Evolutionary conservation across 1,140 invertebrate genomes (phyloP), one percentile per base, ranked within the genome.

Genomic region (Nasonia giraulti): DNA sequence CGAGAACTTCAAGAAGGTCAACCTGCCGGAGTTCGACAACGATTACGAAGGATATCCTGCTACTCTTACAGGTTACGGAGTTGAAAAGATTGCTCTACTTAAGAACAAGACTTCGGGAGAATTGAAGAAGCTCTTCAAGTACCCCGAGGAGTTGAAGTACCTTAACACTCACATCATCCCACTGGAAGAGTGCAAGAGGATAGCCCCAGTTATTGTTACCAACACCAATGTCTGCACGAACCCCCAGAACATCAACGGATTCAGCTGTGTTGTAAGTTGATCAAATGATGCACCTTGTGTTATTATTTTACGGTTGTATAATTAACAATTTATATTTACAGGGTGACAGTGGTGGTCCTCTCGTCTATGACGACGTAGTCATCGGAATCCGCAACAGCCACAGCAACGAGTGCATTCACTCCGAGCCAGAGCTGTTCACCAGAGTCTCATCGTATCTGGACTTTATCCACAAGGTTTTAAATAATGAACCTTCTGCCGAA

Each of bases 261-360:
- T 80, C 78, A 80, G 66, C 17, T 80, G 14, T 69, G 33, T 23
- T 33, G 55, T 44, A 69, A 37, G 31, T 8, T 80, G 3, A 44
- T 80, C 14, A 27, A 80, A 68, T 68, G 5, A 23, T n/a, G 17
- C 11, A 17, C 3, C 17, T 5, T 2, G 10, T n/a, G 20, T 31
- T 23, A 50, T 31, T 40, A 14, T 33, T 8, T 33, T 20, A 14
- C n/a, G 2, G 27, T 14, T 27, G 3, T 11, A 50, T 50, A 8
- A 27, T 55, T 37, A 10, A 50, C n/a, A 17, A 11, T 20, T 20
- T 47, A 7, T 31, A 27, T 40, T 80, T 80, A 20, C 50, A 79
- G 78, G 78, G 78, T n/a, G 78, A 80, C 20, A 80, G 78, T 27
- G 78, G 78, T 7, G 50, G 78, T 40, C 78, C 78, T 33, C n/a